Evolutionary conservation across 2,797 vertebrate species (phyloP), one percentile per base, ranked within the genome.

Genomic region (Anabas testudineus): DNA sequence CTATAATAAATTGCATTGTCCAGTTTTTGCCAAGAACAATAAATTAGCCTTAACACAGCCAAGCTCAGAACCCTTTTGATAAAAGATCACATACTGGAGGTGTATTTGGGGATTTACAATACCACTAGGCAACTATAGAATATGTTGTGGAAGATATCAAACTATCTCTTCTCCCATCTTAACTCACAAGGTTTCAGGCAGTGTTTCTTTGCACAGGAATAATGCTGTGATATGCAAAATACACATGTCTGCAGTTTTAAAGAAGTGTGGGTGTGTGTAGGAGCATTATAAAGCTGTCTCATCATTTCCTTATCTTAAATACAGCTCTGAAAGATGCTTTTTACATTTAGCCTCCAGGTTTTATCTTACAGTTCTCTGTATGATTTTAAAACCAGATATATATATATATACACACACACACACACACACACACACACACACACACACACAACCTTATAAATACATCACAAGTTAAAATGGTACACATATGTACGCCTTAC

Each of bases 251-350:
- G 63, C 63, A 48, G 49, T 56, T 74, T 49, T 69, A 26, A 72
- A 68, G 62, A 46, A 34, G 42, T 39, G 49, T 62, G 39, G 9
- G 53, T 7, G 48, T 45, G 42, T 74, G 57, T 30, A 61, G 69
- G 68, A 56, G 72, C 48, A 66, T 68, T 72, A 81, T 83, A 72
- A 81, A 85, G 81, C 75, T 39, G 64, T 76, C 70, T 80, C 65
- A 76, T 81, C 58, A 26, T 63, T 67, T 61, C 49, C 71, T 81
- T 84, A 83, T 87, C 74, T 74, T 64, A 78, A 81, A 82, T 32
- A 64, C 67, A 68, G 19, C 59, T 72, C 73, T 85, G 74, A 80
- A 83, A 80, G 69, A 64, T 54, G 51, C 54, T 74, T 61, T 75
- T 65, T 83, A 80, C 72, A 70, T 82, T 75, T 64, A 73, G 70